phyloP scores from a whole-genome alignment of 2,797 vertebrate species.

The Astyanax mexicanus region DNA sequence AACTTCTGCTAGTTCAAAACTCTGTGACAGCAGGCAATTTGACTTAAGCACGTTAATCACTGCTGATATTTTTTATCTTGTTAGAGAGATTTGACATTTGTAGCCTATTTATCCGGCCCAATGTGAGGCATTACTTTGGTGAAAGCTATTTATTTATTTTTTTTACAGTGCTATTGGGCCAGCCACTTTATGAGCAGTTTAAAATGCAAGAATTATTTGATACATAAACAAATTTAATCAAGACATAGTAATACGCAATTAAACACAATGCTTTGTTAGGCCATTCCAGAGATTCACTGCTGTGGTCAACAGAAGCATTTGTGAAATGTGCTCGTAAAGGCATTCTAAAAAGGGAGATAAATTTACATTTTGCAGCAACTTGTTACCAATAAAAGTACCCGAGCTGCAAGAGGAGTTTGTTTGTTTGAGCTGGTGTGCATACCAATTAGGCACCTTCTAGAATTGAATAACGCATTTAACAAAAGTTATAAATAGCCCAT shows the following conservation, averaged over 20 bases:
- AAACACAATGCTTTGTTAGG: slow-evolving; percentile 67
- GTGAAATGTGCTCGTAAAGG: slow-evolving; percentile 56
- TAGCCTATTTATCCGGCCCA: not conserved
- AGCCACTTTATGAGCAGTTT: not conserved
- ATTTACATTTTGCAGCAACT: slow-evolving; percentile 63
- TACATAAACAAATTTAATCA: slow-evolving; percentile 55
- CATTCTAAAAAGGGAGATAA: slow-evolving; percentile 50
- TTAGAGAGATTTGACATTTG: slow-evolving; percentile 11
- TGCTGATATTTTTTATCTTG: slow-evolving; percentile 7
- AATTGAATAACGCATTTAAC: slow-evolving; percentile 63
- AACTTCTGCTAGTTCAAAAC: slow-evolving; percentile 10
- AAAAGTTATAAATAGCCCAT: slow-evolving; percentile 4
- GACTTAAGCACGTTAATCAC: slow-evolving; percentile 19
- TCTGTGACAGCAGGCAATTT: not conserved
- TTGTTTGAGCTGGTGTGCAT: slow-evolving; percentile 3
- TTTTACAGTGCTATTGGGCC: not conserved
- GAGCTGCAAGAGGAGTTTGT: slow-evolving; percentile 49
- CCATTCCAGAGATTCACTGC: slow-evolving; percentile 50
- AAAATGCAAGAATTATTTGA: not conserved
- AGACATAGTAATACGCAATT: slow-evolving; percentile 64
- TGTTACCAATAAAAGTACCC: slow-evolving; percentile 61
- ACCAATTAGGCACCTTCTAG: slow-evolving; percentile 18
- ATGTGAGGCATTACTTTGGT: not conserved
- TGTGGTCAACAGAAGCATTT: slow-evolving; percentile 54
- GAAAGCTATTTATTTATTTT: not conserved